Base-by-base conservation (phyloP, 2,113 vertebrate species). In the Martes martes region DNA sequence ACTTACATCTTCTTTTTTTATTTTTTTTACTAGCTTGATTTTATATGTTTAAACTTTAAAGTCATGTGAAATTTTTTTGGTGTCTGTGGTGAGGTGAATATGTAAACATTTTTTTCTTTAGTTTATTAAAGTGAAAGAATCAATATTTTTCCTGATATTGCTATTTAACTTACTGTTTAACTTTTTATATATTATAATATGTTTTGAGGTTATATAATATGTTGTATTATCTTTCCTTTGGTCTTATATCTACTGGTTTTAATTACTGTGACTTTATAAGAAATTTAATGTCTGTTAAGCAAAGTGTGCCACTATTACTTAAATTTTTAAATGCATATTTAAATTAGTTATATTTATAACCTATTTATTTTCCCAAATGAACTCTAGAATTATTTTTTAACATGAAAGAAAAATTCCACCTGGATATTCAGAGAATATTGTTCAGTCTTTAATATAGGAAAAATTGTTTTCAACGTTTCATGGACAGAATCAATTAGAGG, bases 341-440 rank as follows among this genome's bases (percentile, higher is more conserved):
- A 45, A 50, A 28, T 47, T 47, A 93, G 11, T 67, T 76, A 61
- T 78, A 83, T 84, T 84, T 93, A 28, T 74, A 24, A 42, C 14
- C 11, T 76, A 24, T 63, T 92, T 65, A 28, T 93, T 59, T 50
- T 84, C 39, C 36, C 11, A 84, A 55, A 85, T 69, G 7, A 81
- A 81, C 7, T 82, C 93, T 63, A 89, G 55, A 88, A 80, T n/a
- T 91, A 67, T 61, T 90, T 93, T 90, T 16, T 93, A 74, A 79
- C 3, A 55, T 93, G 94, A 88, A 81, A 78, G 42, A 94, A 95
- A 81, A 91, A 67, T 59, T 18, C 14, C 26, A 93, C 26, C 11
- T 7, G 79, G 6, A 31, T 57, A 50, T 74, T 93, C 73, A 93
- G 7, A 21, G 10, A 42, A 57, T 83, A 61, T 74, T 88, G 16